These are phyloP conservation scores for Cuculus canorus DNA, from an alignment of 2,797 vertebrate species.

Conservation along the genomic window DNA sequence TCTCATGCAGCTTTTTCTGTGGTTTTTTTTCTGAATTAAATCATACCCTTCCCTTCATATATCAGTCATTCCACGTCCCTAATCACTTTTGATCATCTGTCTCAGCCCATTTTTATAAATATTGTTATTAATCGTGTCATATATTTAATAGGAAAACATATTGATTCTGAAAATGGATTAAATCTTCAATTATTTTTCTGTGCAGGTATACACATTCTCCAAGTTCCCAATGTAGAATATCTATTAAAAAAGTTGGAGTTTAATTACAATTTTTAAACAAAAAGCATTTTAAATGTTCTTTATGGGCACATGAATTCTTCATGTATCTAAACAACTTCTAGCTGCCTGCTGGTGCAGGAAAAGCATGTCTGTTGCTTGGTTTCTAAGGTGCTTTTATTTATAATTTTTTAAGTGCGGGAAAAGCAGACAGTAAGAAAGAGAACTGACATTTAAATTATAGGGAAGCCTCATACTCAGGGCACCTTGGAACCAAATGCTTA, in stretches of 20 bases:
- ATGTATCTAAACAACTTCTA: background rate
- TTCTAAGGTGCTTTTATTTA: background rate
- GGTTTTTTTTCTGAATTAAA: background rate
- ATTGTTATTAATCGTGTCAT: background rate
- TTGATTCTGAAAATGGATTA: background rate
- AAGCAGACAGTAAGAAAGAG: background rate
- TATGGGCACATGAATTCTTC: background rate
- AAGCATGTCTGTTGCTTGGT: background rate
- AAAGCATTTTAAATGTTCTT: background rate
- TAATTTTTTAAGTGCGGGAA: background rate
- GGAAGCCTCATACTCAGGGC: background rate
- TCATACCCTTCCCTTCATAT: background rate
- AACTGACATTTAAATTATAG: background rate
- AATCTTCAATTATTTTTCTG: background rate
- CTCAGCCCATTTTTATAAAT: background rate
- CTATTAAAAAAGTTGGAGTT: background rate
- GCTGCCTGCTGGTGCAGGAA: background rate
- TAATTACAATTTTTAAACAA: background rate
- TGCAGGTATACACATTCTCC: background rate
- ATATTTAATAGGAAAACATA: background rate
- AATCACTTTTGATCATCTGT: background rate
- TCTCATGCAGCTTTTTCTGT: background rate
- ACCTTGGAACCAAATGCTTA: background rate
- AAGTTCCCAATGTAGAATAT: background rate
- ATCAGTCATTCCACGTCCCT: background rate